phyloP scores from a whole-genome alignment of 2,113 vertebrate species.

The Anolis sagrei region DNA sequence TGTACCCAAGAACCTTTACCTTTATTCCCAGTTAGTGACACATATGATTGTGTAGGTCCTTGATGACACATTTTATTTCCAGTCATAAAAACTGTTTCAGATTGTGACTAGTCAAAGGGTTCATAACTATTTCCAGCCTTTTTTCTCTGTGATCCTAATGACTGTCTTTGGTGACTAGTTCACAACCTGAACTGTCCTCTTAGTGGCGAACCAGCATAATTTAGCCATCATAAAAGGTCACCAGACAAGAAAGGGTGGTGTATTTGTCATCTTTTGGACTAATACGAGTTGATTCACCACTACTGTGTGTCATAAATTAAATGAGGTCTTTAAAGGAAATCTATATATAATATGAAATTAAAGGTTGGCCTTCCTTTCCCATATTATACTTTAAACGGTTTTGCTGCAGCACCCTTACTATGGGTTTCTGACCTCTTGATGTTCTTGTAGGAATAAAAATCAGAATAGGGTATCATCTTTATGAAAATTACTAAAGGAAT shows the following conservation, averaged over 20 bases:
- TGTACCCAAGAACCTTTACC: neutral
- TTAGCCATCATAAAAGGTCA: neutral
- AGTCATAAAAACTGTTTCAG: conserved; percentile 5
- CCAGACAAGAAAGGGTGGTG: neutral
- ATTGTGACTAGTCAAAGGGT: neutral
- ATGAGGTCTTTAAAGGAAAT: neutral
- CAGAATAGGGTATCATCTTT: too few species aligned
- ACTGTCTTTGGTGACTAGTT: neutral
- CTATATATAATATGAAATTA: too few species aligned
- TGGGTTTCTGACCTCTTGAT: neutral
- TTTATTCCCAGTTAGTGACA: neutral
- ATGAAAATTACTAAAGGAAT: neutral
- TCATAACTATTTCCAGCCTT: neutral
- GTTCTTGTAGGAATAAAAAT: neutral
- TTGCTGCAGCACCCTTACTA: neutral
- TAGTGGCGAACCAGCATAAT: conserved; percentile 12
- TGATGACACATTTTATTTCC: neutral
- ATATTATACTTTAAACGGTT: neutral
- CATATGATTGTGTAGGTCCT: neutral
- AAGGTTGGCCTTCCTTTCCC: too few species aligned
- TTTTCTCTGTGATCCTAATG: neutral
- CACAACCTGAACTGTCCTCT: neutral
- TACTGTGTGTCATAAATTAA: neutral
- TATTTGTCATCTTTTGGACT: conserved; percentile 9
- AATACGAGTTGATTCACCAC: neutral